These are phyloP conservation scores for Paradoxurus hermaphroditus DNA, from an alignment of 2,113 vertebrate species.

Conservation along the genomic window DNA sequence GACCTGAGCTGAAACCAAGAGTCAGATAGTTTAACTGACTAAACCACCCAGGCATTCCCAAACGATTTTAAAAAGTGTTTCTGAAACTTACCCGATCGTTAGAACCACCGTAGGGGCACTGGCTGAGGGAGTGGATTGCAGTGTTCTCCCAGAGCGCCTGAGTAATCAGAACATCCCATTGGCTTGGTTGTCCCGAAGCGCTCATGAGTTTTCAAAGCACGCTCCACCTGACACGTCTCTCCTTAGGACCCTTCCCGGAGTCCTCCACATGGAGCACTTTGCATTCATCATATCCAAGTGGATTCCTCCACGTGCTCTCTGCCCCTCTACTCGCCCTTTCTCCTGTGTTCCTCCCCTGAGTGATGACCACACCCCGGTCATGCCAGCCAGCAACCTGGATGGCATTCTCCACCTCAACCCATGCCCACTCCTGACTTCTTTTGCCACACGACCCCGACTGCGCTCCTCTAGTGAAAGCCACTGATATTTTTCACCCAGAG, in stretches of 20 bases:
- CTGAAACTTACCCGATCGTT: not conserved
- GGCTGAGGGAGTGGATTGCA: not conserved
- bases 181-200: not conserved
- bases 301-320: not conserved
- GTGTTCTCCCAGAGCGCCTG: not conserved
- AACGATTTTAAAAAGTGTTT: not conserved
- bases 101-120: not conserved
- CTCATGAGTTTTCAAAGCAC: not conserved
- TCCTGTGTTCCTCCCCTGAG: not conserved
- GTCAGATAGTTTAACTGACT: too few relatives aligned
- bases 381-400: not conserved
- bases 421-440: not conserved
- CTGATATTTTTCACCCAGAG: not conserved
- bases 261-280: not conserved
- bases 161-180: not conserved
- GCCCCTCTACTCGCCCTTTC: not conserved
- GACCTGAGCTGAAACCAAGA: too few relatives aligned
- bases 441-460: not conserved
- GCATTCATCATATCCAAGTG: not conserved
- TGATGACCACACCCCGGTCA: not conserved
- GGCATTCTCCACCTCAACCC: not conserved
- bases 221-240: not conserved
- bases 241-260: not conserved
- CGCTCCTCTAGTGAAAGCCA: not conserved
- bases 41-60: not conserved